Evolutionary conservation across 1,140 invertebrate genomes (phyloP), one percentile per base, ranked within the genome.

Genomic region (Meloidogyne hapla): DNA sequence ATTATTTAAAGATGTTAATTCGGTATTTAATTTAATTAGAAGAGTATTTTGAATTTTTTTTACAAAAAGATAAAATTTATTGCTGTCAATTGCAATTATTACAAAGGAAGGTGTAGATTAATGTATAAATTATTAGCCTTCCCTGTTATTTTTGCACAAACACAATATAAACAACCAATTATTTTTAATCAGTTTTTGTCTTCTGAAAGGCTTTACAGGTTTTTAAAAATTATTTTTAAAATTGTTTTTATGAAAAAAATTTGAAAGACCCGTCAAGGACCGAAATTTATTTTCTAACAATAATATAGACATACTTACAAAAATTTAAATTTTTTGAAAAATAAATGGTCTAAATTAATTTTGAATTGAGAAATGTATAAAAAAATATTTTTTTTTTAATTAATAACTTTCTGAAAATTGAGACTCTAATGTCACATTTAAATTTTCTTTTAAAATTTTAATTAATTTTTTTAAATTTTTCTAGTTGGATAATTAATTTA

Each of bases 31-130:
- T 40, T 70, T 70, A 8, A 68, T 68, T 68, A 40, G 9, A n/a
- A 10, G 9, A 4, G 4, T 0, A 9, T 25, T 68, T 6, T 56
- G n/a, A n/a, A n/a, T n/a, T 56, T 48, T 18, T 61, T 69, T 26
- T 33, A 6, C 21, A 45, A 70, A 42, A 56, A 73, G 71, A 64
- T 73, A 13, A 73, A 73, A 64, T 73, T 73, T 73, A 61, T 73
- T 64, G 71, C 71, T 23, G 21, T 33, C 2, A 73, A 73, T 63
- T 73, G 71, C 38, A 12, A 73, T 63, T 64, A 73, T 21, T 33
- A 73, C 13, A 42, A 61, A 38, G 71, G 71, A 56, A 26, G 64
- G 2, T 73, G 71, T 33, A 25, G n/a, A 73, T 33, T 15, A 5
- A 73, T 73, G 71, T 73, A 61, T 64, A 73, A 73, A 64, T 21